A percentile compares a stretch with the other conserved stretches of the same genome.
Conservation (phyloP, 2,888 invertebrate genomes). For the Ptycholaimellus sp. region DNA sequence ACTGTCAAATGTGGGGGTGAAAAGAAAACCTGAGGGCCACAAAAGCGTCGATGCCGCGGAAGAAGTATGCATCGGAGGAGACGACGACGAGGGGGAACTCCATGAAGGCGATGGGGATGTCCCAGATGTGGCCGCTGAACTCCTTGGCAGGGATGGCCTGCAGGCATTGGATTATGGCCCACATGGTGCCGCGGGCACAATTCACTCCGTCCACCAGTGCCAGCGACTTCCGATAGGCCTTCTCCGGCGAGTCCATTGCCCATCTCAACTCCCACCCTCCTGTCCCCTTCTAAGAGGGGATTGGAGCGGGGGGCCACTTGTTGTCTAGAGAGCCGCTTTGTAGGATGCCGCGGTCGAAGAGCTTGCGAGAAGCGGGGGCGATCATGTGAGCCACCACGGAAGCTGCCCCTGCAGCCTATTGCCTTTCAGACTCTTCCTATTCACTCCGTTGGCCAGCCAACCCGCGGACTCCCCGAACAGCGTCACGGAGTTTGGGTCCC, state of each 20-base stretch:
- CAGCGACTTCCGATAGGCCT: slow-evolving; percentile 47
- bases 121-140: slow-evolving; percentile 22
- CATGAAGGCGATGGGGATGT: slow-evolving; percentile 15
- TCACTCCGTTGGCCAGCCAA: too few relatives aligned
- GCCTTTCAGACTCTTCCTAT: too few relatives aligned
- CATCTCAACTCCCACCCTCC: too few relatives aligned
- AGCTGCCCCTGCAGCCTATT: too few relatives aligned
- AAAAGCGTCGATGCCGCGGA: slow-evolving; percentile 19
- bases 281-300: too few relatives aligned
- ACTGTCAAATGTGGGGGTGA: too few relatives aligned
- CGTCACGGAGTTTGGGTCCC: slow-evolving; percentile 53
- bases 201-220: slow-evolving; percentile 59
- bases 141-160: slow-evolving; percentile 12
- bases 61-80: slow-evolving; percentile 18
- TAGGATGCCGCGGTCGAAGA: slow-evolving; percentile 55
- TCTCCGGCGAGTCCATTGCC: slow-evolving; percentile 71
- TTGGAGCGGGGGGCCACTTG: too few relatives aligned
- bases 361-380: slow-evolving; percentile 40
- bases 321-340: slow-evolving; percentile 83
- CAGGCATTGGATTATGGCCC: slow-evolving; percentile 14
- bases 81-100: slow-evolving; percentile 25
- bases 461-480: slow-evolving; percentile 84
- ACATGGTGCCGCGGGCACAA: slow-evolving; percentile 39
- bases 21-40: slow-evolving; percentile 17
- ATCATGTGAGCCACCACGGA: slow-evolving; percentile 39